These are phyloP conservation scores for Cynaeus angustus DNA, from an alignment of 2,888 invertebrate species.

Conservation along the genomic window DNA sequence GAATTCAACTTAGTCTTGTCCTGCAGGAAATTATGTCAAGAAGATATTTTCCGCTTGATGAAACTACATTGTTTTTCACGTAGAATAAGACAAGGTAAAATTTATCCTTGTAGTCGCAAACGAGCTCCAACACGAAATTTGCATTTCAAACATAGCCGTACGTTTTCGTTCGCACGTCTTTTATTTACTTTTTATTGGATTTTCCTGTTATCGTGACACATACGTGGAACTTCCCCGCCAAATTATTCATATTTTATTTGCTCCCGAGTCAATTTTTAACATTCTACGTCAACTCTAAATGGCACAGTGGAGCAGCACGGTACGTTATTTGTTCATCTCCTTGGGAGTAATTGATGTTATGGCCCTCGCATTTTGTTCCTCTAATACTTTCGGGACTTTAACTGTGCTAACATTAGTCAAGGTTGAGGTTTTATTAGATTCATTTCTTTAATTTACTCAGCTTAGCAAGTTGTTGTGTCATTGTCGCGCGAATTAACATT, in stretches of 20 bases:
- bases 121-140: constrained; percentile 38
- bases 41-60: constrained; percentile 28
- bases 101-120: constrained; percentile 31
- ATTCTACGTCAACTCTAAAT: too few relatives aligned
- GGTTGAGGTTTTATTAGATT: constrained; percentile 36
- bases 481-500: constrained; percentile 32
- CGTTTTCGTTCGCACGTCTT: constrained; percentile 30
- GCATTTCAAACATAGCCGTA: constrained; percentile 35
- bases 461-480: constrained; percentile 34
- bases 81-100: constrained; percentile 26
- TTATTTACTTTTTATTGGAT: constrained; percentile 39
- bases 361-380: constrained; percentile 18
- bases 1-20: constrained; percentile 9
- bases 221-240: constrained; percentile 23
- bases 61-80: constrained; percentile 31
- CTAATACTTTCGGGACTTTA: not conserved
- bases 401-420: constrained; percentile 33
- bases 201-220: constrained; percentile 32
- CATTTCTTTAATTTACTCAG: constrained; percentile 36
- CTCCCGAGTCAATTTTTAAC: constrained; percentile 7
- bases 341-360: constrained; percentile 17
- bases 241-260: constrained; percentile 30
- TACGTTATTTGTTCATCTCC: constrained; percentile 11
- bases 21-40: constrained; percentile 17
- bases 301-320: not conserved